phyloP scores from a whole-genome alignment of 1,140 invertebrate species.

The Oncopeltus fasciatus region DNA sequence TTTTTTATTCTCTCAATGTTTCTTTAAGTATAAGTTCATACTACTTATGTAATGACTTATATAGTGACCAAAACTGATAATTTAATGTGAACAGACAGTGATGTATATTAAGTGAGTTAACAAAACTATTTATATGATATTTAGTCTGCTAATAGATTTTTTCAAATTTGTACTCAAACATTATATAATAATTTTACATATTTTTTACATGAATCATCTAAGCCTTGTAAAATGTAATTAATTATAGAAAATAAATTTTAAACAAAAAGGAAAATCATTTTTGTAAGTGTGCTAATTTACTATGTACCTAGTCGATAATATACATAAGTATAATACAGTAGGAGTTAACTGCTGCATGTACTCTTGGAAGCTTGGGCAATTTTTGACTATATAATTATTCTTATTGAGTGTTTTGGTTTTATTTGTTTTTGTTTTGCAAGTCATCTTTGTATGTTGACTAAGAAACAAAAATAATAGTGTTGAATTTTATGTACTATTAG shows the following conservation, averaged over 20 bases:
- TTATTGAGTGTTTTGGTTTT: too few relatives aligned
- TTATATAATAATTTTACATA: conserved; percentile 1
- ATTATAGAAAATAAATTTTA: not conserved
- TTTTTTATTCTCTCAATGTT: not conserved
- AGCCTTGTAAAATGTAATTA: conserved; percentile 1
- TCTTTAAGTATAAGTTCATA: not conserved
- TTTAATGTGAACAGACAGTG: not conserved
- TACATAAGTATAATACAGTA: not conserved
- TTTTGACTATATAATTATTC: too few relatives aligned
- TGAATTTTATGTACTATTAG: too few relatives aligned
- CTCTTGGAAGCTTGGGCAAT: too few relatives aligned
- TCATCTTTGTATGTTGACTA: too few relatives aligned
- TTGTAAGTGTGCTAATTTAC: not conserved
- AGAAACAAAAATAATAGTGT: too few relatives aligned
- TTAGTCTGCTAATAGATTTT: conserved; percentile 1
- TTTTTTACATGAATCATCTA: not conserved
- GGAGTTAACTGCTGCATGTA: too few relatives aligned
- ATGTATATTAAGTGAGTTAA: not conserved
- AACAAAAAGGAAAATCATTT: not conserved
- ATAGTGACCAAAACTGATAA: conserved; percentile 1
- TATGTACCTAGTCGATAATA: conserved; percentile 4
- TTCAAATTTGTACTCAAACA: conserved; percentile 2
- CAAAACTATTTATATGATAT: not conserved
- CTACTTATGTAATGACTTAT: conserved; percentile 3
- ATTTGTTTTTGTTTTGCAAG: too few relatives aligned